Evolutionary conservation across 2,113 vertebrate genomes (phyloP), one percentile per base, ranked within the genome.

Genomic region (Gymnocephalus cernua): DNA sequence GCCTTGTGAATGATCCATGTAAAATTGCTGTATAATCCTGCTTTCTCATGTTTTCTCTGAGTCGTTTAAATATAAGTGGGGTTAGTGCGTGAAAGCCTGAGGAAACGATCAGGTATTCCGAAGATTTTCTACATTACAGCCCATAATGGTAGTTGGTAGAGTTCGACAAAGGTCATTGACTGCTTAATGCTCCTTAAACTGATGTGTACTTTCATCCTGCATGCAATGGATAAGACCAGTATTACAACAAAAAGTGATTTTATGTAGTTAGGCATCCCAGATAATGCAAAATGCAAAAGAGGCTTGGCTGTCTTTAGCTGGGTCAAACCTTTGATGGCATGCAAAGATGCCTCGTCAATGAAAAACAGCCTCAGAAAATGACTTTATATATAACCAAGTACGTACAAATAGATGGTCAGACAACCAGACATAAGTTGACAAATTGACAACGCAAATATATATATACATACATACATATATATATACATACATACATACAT

Each of bases 81-180:
- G n/a, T 25, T 38, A 35, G 23, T 45, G 57, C 4, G 1, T 53
- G 45, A 71, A 57, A 41, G 16, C 14, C 0, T 2, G 0, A 63
- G 1, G 0, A 58, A 59, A 68, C 47, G 4, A 0, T 12, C 59
- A 68, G 16, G 23, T 23, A 35, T 18, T 68, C 8, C 51, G 12
- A 1, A 44, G 13, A 32, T 76, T 48, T 27, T 18, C 1, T 51
- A 2, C 38, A 23, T 48, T 45, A 15, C 50, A 7, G 15, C 35
- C 2, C 3, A 5, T 15, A 45, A 12, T 23, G 18, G 51, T 53
- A 44, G 32, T 10, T 38, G 53, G 51, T 13, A 6, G 21, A 80
- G 38, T 29, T 63, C 12, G 6, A 71, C 15, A 54, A 66, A 88
- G 86, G 77, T 81, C 1, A 64, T 44, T 25, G 58, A 77, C 38